Conservation (phyloP, 2,888 invertebrate species). For the Rhagophthalmus giganteus region DNA sequence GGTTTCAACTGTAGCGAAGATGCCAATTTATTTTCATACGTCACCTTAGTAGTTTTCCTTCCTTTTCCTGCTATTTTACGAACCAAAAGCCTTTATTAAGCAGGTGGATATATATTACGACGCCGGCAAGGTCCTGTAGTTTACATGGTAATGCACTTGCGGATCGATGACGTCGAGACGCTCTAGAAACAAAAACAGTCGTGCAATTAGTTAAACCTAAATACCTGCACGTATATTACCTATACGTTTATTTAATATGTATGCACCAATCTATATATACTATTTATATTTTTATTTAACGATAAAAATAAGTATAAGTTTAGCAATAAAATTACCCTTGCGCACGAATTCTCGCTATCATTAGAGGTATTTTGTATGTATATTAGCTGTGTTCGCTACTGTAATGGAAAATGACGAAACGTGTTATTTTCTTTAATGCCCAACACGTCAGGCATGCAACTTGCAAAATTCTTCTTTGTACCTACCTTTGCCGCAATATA, state of each 20-base stretch:
- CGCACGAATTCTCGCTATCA: slow-evolving; percentile 16
- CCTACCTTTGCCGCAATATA: neutral
- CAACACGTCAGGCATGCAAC: slow-evolving; percentile 18
- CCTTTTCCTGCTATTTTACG: slow-evolving; percentile 6
- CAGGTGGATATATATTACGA: slow-evolving; percentile 18
- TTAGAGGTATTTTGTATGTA: slow-evolving; percentile 19
- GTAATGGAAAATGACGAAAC: slow-evolving; percentile 17
- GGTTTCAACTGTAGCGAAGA: neutral
- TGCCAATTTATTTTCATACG: neutral
- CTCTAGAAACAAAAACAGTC: slow-evolving; percentile 22
- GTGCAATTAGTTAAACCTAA: slow-evolving; percentile 5
- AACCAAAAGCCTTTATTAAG: slow-evolving; percentile 11
- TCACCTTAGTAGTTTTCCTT: neutral
- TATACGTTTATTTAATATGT: neutral
- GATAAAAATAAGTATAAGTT: neutral
- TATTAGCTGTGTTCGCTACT: slow-evolving; percentile 9
- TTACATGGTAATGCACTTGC: slow-evolving; percentile 38
- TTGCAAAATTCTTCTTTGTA: slow-evolving; percentile 3
- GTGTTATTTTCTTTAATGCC: slow-evolving; percentile 22
- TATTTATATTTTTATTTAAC: neutral
- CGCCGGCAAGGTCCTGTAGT: slow-evolving; percentile 27
- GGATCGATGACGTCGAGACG: slow-evolving; percentile 37
- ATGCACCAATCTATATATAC: neutral
- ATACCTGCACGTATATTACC: neutral
- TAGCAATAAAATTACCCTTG: slow-evolving; percentile 4